Evolutionary conservation across 2,888 invertebrate species (phyloP), one percentile per base, ranked within the genome.

Genomic region (Thecocarcelia acutangulata): DNA sequence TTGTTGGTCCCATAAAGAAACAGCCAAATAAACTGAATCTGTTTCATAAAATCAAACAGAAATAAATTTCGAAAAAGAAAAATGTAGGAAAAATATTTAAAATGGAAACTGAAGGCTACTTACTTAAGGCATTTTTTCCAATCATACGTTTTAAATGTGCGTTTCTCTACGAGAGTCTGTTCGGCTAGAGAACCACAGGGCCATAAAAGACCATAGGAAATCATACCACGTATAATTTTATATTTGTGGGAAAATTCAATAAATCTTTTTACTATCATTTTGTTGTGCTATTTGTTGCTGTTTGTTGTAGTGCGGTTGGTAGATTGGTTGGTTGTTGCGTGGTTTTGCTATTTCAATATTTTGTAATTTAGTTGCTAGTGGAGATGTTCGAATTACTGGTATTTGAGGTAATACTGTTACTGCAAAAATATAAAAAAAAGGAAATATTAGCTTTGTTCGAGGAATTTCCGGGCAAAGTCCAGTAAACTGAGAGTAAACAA

Each of bases 11-110:
- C 83, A 93, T 93, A 86, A 93, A 93, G 63, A 93, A 91, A 46
- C 93, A 92, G 33, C 94, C 94, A 87, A 93, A 94, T 76, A 94
- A 85, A 87, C 93, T 92, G 87, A 94, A 94, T 87, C 94, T 91
- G 85, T 21, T 68, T 15, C 33, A 56, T 28, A 42, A 17, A 61
- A 19, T 28, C 12, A 28, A 46, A 63, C 13, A 8, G 0, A 40
- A 15, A n/a, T 8, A n/a, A 54, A 54, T 54, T 54, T 3, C 24
- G 24, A 24, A 24, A 24, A 24, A 5, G 13, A 17, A n/a, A 9
- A 17, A 19, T 59, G 3, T 44, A 33, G 4, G 9, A 8, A 9
- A 33, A 9, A 33, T 54, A 9, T 21, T 74, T n/a, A 63, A 5
- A 37, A 21, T 44, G 33, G 11, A 24, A 6, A 28, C 40, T 58